Evolutionary conservation across 2,113 vertebrate species (phyloP).

Genomic region (Argyrosomus japonicus): DNA sequence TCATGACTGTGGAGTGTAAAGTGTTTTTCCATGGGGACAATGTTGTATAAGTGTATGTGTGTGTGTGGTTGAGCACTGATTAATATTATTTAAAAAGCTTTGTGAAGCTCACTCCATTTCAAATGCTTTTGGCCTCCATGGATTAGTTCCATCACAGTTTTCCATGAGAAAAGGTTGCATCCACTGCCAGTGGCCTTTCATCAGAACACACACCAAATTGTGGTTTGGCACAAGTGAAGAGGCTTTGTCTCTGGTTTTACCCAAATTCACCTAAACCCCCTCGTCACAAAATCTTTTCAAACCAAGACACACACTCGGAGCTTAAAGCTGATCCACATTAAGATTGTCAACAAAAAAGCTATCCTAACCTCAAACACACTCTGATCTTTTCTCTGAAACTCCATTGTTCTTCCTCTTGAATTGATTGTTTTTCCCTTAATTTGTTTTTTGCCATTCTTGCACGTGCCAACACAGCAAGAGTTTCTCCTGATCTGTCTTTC

Average conservation of each 20-base stretch:
- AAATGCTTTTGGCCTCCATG: slow-evolving; percentile 44
- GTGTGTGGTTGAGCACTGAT: slow-evolving; percentile 17
- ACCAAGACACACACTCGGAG: slow-evolving; percentile 53
- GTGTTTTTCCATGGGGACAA: slow-evolving; percentile 35
- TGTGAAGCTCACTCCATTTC: slow-evolving; percentile 37
- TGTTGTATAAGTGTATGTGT: slow-evolving; percentile 7
- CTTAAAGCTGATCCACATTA: slow-evolving; percentile 41
- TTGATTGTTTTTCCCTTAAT: neutral
- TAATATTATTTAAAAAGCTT: slow-evolving; percentile 46
- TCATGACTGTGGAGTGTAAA: slow-evolving; percentile 35
- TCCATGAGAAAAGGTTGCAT: slow-evolving; percentile 39
- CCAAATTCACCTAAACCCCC: slow-evolving; percentile 50
- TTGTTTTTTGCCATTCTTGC: neutral
- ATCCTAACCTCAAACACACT: slow-evolving; percentile 48
- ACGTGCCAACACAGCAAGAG: neutral
- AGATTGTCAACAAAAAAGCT: slow-evolving; percentile 50
- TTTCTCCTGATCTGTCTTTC: neutral
- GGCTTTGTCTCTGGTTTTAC: slow-evolving; percentile 63
- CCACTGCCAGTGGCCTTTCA: slow-evolving; percentile 21
- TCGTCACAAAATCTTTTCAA: slow-evolving; percentile 14
- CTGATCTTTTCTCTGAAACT: neutral
- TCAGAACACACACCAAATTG: slow-evolving; percentile 38
- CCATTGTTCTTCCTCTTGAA: neutral
- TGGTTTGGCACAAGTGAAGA: slow-evolving; percentile 63
- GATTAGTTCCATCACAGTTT: slow-evolving; percentile 66